These are phyloP conservation scores for mouse (Mus musculus) DNA, from an alignment of 2,113 vertebrate genomes.

Conservation along the genomic window GRCm39 chr2:119746001-119746500, in stretches of 20 bases:
- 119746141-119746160: slow-evolving; percentile 29
- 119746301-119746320: no score
- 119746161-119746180: slow-evolving; percentile 25
- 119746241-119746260: not conserved
- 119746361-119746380: no score
- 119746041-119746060: not conserved
- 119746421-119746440: slow-evolving; percentile 14
- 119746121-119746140: not conserved
- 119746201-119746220: not conserved
- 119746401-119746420: not conserved
- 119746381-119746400: not conserved
- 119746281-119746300: no score
- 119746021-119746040: not conserved
- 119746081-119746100: slow-evolving; percentile 39
- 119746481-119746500: slow-evolving; percentile 27
- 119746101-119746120: not conserved
- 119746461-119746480: slow-evolving; percentile 11
- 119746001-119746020: not conserved
- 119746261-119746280: no score
- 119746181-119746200: slow-evolving; percentile 14
- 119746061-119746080: slow-evolving; percentile 23
- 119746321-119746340: no score
- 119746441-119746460: slow-evolving; percentile 29
- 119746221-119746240: slow-evolving; percentile 48
- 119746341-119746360: no score